These are phyloP conservation scores for Cerceris rybyensis DNA, from an alignment of 2,888 invertebrate species.

Conservation along the genomic window DNA sequence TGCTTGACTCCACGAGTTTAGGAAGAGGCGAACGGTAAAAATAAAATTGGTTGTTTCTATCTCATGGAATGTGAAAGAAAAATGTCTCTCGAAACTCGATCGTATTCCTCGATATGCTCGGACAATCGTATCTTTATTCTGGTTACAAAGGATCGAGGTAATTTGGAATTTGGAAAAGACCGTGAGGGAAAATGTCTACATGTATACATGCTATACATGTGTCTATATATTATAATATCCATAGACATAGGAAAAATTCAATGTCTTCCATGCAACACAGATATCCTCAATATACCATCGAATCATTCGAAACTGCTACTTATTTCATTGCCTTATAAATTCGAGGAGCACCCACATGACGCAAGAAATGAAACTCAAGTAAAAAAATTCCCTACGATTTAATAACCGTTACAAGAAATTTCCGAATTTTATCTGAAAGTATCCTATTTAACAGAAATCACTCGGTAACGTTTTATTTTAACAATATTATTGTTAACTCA, in stretches of 20 bases:
- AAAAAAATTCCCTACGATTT: no score
- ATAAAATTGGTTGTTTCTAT: constrained; percentile 33
- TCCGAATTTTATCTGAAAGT: no score
- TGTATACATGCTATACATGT: neutral
- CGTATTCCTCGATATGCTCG: constrained; percentile 3
- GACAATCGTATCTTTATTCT: constrained; percentile 20
- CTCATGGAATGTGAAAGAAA: neutral
- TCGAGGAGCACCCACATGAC: no score
- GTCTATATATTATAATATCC: neutral
- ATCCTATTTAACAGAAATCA: no score
- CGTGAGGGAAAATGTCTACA: neutral
- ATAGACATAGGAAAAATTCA: neutral
- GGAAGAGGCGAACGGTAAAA: constrained; percentile 37
- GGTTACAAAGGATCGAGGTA: constrained; percentile 5
- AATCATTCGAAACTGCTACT: no score
- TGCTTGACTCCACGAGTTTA: constrained; percentile 24
- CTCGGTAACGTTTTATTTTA: no score
- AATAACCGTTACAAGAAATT: no score
- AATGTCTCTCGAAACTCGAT: constrained; percentile 1
- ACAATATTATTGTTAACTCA: no score
- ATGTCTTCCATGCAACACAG: neutral
- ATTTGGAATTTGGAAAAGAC: constrained; percentile 4
- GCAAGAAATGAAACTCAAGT: no score
- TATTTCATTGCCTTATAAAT: no score
- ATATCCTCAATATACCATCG: no score